A percentile compares a stretch with the other conserved stretches of the same genome.
phyloP scores from a whole-genome alignment of 2,113 vertebrate genomes.

The Charadrius vociferus region DNA sequence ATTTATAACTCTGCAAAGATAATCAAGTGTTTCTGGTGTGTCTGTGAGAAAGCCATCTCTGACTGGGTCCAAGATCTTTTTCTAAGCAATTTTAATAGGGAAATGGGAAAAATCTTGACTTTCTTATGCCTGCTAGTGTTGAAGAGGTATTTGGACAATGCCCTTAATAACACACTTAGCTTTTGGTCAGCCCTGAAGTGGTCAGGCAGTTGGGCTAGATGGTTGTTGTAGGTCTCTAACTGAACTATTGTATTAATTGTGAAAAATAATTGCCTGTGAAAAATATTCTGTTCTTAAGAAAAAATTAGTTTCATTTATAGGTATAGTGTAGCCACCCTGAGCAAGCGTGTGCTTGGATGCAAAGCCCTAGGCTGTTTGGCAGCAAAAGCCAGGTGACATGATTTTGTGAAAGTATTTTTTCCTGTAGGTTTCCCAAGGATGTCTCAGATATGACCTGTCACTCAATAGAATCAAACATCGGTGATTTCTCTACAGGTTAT shows the following conservation, averaged over 20 bases:
- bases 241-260: not conserved
- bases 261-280: not conserved
- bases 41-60: not conserved
- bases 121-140: not conserved
- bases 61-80: not conserved
- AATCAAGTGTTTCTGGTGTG: not conserved
- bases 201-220: not conserved
- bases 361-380: not conserved
- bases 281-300: not conserved
- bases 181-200: not conserved
- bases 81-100: not conserved
- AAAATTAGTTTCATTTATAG: not conserved
- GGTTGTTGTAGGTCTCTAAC: not conserved
- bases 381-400: not conserved
- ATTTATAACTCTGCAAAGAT: not conserved
- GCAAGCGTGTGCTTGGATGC: not conserved
- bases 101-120: not conserved
- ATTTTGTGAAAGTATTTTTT: not conserved
- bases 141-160: not conserved
- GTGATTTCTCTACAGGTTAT: not conserved
- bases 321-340: not conserved
- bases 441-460: not conserved
- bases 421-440: not conserved
- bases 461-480: rapidly evolving
- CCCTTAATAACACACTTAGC: not conserved